These are phyloP conservation scores for Drosophila santomea DNA, from an alignment of 1,140 invertebrate species.

Conservation along the genomic window DNA sequence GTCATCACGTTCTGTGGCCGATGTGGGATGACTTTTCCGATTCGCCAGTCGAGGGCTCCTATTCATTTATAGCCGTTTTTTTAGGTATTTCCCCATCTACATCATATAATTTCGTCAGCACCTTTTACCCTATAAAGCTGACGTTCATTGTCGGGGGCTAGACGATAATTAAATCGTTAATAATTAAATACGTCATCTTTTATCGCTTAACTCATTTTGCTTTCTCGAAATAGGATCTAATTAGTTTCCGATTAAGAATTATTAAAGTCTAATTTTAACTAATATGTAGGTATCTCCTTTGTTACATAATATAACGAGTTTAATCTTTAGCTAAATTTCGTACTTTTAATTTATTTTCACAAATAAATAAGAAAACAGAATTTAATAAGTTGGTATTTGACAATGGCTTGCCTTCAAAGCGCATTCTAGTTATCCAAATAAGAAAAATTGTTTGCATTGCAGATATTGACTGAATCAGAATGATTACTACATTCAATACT, in stretches of 20 bases:
- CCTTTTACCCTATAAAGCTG: constrained; percentile 3
- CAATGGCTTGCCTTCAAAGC: not conserved
- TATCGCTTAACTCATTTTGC: too few relatives aligned
- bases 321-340: too few relatives aligned
- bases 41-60: not conserved
- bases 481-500: constrained; percentile 13
- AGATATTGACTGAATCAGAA: constrained; percentile 29
- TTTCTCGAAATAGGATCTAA: too few relatives aligned
- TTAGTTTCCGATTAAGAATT: too few relatives aligned
- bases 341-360: not conserved
- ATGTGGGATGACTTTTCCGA: constrained; percentile 14
- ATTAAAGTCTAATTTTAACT: not conserved
- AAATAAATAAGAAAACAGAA: not conserved
- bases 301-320: too few relatives aligned
- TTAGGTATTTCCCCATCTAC: constrained; percentile 4
- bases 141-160: constrained; percentile 13
- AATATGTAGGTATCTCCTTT: not conserved
- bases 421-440: not conserved
- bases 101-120: constrained; percentile 32
- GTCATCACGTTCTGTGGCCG: constrained; percentile 43
- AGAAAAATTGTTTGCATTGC: constrained; percentile 6
- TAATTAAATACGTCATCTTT: not conserved
- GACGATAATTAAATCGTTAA: constrained; percentile 13
- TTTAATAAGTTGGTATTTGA: not conserved
- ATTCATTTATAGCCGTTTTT: constrained; percentile 15